Percentiles rank a stretch among this genome's conserved stretches.
These are phyloP conservation scores for Scaptomyza caliginosa DNA, from an alignment of 2,888 invertebrate genomes.

Conservation along the genomic window DNA sequence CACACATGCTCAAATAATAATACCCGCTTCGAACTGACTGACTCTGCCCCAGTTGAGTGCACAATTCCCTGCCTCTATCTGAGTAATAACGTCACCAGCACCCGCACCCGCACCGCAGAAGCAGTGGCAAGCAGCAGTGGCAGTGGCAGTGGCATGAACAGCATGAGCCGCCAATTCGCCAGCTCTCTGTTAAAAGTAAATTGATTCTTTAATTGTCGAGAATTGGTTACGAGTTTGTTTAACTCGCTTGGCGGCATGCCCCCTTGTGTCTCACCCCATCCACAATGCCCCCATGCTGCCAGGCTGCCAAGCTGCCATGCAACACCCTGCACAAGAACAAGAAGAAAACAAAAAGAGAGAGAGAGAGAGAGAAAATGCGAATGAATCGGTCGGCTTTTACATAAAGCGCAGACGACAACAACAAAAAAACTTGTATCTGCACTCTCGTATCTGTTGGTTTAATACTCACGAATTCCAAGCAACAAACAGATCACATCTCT, in stretches of 20 bases:
- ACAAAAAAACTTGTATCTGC: slow-evolving; percentile 33
- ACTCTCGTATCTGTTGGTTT: slow-evolving; percentile 27
- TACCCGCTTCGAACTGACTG: slow-evolving; percentile 48
- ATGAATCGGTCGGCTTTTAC: slow-evolving; percentile 46
- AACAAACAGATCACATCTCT: slow-evolving; percentile 5
- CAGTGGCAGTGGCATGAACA: slow-evolving; percentile 14
- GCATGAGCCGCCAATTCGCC: slow-evolving; percentile 62
- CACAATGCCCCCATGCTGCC: slow-evolving; percentile 65
- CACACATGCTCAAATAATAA: slow-evolving; percentile 51
- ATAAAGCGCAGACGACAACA: slow-evolving; percentile 26
- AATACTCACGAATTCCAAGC: slow-evolving; percentile 27
- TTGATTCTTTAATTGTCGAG: slow-evolving; percentile 77
- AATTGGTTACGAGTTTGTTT: slow-evolving; percentile 76
- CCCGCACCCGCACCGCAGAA: slow-evolving; percentile 50
- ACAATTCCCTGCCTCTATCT: slow-evolving; percentile 28
- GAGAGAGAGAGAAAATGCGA: slow-evolving; percentile 2
- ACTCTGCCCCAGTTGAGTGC: slow-evolving; percentile 42
- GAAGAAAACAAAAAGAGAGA: slow-evolving; percentile 1
- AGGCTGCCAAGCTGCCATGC: slow-evolving; percentile 53
- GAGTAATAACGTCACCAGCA: slow-evolving; percentile 36
- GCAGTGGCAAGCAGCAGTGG: slow-evolving; percentile 11
- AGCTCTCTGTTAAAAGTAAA: slow-evolving; percentile 72
- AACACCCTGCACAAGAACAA: slow-evolving; percentile 15
- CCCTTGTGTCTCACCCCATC: slow-evolving; percentile 35
- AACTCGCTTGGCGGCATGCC: slow-evolving; percentile 61